Percentiles rank a stretch among this genome's conserved stretches.
These are phyloP conservation scores for Lagopus muta DNA, from an alignment of 2,113 vertebrate species.

Conservation along the genomic window DNA sequence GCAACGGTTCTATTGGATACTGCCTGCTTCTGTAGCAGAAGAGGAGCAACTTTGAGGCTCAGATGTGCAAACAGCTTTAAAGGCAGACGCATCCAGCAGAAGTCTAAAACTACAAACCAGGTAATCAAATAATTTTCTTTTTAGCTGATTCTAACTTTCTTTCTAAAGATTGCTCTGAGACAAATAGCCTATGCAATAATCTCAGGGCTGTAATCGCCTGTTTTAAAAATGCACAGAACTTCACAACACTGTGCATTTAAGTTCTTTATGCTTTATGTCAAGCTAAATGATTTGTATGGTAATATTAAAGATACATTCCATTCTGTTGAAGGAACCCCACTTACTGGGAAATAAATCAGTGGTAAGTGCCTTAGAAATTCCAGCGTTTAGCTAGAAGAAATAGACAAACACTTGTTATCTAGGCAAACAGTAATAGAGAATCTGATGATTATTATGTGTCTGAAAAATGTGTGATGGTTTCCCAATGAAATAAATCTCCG, in stretches of 20 bases:
- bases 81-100: constrained; percentile 38
- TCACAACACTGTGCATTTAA: background rate
- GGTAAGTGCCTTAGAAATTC: background rate
- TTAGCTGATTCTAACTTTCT: constrained; percentile 11
- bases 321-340: background rate
- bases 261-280: background rate
- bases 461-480: background rate
- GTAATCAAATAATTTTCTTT: constrained; percentile 51
- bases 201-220: background rate
- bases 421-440: background rate
- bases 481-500: background rate
- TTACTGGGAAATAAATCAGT: background rate
- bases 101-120: constrained; percentile 56
- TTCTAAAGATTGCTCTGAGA: background rate
- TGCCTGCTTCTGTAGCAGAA: background rate
- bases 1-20: constrained; percentile 33
- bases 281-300: background rate
- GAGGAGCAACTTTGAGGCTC: constrained; percentile 22
- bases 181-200: background rate
- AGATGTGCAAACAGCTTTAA: constrained; percentile 37
- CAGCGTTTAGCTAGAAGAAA: background rate
- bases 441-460: background rate
- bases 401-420: background rate
- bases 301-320: background rate
- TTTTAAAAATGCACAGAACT: background rate